Evolutionary conservation across 2,888 invertebrate species (phyloP).

Genomic region (Drosophila kambysellisi): DNA sequence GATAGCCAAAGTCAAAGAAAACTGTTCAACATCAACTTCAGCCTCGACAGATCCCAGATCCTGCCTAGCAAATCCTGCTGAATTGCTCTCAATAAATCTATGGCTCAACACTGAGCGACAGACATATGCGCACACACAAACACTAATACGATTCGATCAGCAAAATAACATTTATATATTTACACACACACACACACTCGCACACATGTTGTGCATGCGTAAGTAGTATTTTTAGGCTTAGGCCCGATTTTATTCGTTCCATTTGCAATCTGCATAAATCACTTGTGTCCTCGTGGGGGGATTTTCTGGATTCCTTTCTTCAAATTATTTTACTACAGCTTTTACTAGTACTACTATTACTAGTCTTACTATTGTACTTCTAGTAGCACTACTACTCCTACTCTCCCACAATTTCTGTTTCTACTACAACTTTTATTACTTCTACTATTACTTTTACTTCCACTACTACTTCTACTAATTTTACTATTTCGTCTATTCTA

Average conservation of each 20-base stretch:
- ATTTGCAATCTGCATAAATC: constrained; percentile 74
- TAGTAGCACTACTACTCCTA: neutral
- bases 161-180: constrained; percentile 26
- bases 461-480: no score
- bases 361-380: neutral
- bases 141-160: constrained; percentile 56
- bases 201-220: constrained; percentile 57
- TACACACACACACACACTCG: constrained; percentile 13
- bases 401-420: neutral
- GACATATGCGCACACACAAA: constrained; percentile 40
- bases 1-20: constrained; percentile 58
- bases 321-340: constrained; percentile 18
- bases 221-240: constrained; percentile 57
- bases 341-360: constrained; percentile 60
- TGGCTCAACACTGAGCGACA: constrained; percentile 63
- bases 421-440: no score
- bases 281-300: constrained; percentile 26
- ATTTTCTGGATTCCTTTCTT: neutral
- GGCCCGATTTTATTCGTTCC: constrained; percentile 47
- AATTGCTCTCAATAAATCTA: constrained; percentile 75
- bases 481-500: no score
- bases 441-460: no score
- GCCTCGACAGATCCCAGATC: constrained; percentile 10
- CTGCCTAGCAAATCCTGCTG: constrained; percentile 59
- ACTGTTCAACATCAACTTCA: constrained; percentile 4